A percentile compares a stretch with the other conserved stretches of the same genome.
These are phyloP conservation scores for Callimorpha dominula DNA, from an alignment of 2,888 invertebrate genomes.

Conservation along the genomic window DNA sequence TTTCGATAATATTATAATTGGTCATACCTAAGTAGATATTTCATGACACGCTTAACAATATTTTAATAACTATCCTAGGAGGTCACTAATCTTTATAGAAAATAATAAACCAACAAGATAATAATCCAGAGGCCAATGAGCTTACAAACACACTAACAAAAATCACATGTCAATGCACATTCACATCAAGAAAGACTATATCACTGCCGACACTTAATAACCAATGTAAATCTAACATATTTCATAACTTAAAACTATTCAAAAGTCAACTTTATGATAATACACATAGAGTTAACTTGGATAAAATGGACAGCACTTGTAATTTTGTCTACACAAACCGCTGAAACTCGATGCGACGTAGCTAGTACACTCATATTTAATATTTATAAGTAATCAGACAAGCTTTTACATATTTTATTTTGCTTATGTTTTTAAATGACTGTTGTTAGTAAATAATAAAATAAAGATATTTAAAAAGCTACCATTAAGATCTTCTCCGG, in stretches of 20 bases:
- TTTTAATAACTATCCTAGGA: not conserved
- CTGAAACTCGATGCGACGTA: conserved; percentile 69
- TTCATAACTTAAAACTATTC: not conserved
- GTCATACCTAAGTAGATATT: not conserved
- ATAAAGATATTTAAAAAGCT: not conserved
- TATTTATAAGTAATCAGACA: conserved; percentile 35
- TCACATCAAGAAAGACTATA: conserved; percentile 65
- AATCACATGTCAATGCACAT: conserved; percentile 65
- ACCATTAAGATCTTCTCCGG: too few relatives aligned
- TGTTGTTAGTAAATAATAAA: not conserved
- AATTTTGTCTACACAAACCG: conserved; percentile 59
- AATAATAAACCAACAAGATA: conserved; percentile 38
- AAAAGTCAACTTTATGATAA: conserved; percentile 11
- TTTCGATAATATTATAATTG: too few relatives aligned
- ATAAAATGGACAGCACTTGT: not conserved
- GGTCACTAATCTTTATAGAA: conserved; percentile 17
- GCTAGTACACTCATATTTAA: conserved; percentile 38
- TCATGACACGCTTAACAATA: not conserved
- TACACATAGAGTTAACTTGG: not conserved
- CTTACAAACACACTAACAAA: conserved; percentile 43
- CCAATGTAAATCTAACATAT: conserved; percentile 12
- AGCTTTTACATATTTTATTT: not conserved
- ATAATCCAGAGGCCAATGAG: conserved; percentile 29
- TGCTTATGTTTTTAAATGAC: not conserved
- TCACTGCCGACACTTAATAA: conserved; percentile 61